Percentiles rank a stretch among this genome's conserved stretches.
These are phyloP conservation scores for Trichopoda pennipes DNA, from an alignment of 2,888 invertebrate genomes.

Conservation along the genomic window DNA sequence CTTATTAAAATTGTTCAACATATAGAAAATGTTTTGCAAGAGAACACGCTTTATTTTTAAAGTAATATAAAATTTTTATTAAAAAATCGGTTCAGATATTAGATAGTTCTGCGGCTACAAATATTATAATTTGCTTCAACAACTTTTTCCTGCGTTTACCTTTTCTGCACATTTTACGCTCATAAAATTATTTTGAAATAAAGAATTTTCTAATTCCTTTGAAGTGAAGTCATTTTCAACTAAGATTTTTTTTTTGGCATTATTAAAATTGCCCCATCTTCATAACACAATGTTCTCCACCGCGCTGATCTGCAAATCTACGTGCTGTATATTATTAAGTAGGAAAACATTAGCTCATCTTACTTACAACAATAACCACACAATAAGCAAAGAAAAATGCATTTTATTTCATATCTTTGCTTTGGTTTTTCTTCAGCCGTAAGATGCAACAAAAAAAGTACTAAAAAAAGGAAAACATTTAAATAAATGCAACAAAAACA, in stretches of 20 bases:
- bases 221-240: slow-evolving; percentile 25
- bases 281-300: slow-evolving; percentile 16
- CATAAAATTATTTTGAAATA: slow-evolving; percentile 1
- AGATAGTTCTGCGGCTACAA: too few relatives aligned
- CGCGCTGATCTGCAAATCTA: not conserved
- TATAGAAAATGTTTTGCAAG: too few relatives aligned
- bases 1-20: too few relatives aligned
- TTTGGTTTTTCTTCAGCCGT: slow-evolving; percentile 44
- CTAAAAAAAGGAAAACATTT: not conserved
- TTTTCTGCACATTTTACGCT: not conserved
- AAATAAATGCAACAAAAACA: not conserved
- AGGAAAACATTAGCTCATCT: slow-evolving; percentile 23
- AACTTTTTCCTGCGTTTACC: too few relatives aligned
- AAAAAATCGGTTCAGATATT: too few relatives aligned
- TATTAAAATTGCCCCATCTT: slow-evolving; percentile 53
- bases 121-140: too few relatives aligned
- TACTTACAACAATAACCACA: slow-evolving; percentile 14
- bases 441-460: slow-evolving; percentile 42
- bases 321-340: slow-evolving; percentile 4
- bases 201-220: slow-evolving; percentile 8
- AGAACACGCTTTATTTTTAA: too few relatives aligned
- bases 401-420: slow-evolving; percentile 41
- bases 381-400: slow-evolving; percentile 24
- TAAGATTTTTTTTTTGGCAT: slow-evolving; percentile 8
- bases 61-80: too few relatives aligned